Percentiles rank a stretch among this genome's conserved stretches.
Evolutionary conservation across 2,888 invertebrate species (phyloP).

Genomic region (Glomeris marginata): DNA sequence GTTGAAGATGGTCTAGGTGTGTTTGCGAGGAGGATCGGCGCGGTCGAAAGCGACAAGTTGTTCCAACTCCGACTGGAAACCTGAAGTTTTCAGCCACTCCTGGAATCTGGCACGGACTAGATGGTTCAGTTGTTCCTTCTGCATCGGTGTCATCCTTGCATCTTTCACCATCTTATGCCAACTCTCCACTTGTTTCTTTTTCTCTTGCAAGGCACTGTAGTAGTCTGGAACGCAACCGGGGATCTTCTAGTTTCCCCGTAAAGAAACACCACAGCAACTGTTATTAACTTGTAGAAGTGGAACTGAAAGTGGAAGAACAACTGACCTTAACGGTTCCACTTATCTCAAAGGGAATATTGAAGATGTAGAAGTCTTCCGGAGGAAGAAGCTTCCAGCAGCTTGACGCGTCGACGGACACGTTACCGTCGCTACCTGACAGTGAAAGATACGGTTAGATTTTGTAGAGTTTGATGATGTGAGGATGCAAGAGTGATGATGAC

Average conservation of each 20-base stretch:
- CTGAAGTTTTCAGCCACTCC: not conserved
- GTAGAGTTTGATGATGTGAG: not conserved
- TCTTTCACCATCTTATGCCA: slow-evolving; percentile 11
- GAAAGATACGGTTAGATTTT: slow-evolving; percentile 7
- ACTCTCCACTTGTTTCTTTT: slow-evolving; percentile 10
- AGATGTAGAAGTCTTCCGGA: slow-evolving; percentile 11
- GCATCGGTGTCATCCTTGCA: slow-evolving; percentile 4
- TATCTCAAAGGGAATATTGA: slow-evolving; percentile 14
- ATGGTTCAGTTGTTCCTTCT: slow-evolving; percentile 8
- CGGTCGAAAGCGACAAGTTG: too few species aligned
- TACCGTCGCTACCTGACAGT: slow-evolving; percentile 9
- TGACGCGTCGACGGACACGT: slow-evolving; percentile 1
- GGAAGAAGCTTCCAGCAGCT: slow-evolving; percentile 9
- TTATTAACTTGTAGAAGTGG: not conserved
- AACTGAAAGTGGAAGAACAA: not conserved
- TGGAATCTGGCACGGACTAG: slow-evolving; percentile 9
- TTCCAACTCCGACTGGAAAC: too few species aligned
- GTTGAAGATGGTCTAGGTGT: too few species aligned
- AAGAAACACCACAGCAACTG: not conserved
- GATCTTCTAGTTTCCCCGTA: slow-evolving; percentile 3
- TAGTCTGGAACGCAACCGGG: slow-evolving; percentile 6
- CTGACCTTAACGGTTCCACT: slow-evolving; percentile 8
- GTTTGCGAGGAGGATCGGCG: too few species aligned
- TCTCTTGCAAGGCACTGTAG: slow-evolving; percentile 4
- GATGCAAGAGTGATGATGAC: not conserved